phyloP scores from a whole-genome alignment of 2,888 invertebrate genomes.

The Eupithecia abbreviata region DNA sequence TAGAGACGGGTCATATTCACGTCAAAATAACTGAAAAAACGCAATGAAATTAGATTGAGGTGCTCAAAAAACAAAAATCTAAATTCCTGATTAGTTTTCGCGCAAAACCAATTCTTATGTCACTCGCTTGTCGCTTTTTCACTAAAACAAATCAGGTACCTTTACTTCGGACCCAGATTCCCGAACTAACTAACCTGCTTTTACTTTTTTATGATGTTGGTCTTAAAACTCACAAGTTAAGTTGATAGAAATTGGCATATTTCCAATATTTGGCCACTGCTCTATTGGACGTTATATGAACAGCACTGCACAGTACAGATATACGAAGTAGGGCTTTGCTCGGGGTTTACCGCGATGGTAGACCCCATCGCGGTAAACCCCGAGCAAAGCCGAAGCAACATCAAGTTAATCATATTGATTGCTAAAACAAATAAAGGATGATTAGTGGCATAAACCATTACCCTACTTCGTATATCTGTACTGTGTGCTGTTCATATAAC shows the following conservation, averaged over 20 bases:
- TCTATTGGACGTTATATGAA: conserved; percentile 31
- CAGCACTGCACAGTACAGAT: conserved; percentile 26
- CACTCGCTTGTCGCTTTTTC: too few relatives aligned
- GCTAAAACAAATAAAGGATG: conserved; percentile 29
- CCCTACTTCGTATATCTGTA: conserved; percentile 33
- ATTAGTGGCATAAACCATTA: conserved; percentile 33
- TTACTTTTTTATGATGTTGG: too few relatives aligned
- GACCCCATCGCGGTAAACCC: not conserved
- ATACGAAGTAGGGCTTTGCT: conserved; percentile 37
- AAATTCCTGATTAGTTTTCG: too few relatives aligned
- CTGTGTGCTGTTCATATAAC: conserved; percentile 32
- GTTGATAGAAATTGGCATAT: conserved; percentile 67
- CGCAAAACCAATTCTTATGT: too few relatives aligned
- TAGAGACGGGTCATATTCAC: too few relatives aligned
- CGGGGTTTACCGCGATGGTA: too few relatives aligned
- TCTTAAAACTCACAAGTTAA: conserved; percentile 31
- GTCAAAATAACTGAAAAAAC: too few relatives aligned
- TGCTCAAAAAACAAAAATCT: too few relatives aligned
- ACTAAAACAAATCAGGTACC: too few relatives aligned
- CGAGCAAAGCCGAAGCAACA: not conserved
- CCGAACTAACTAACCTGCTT: too few relatives aligned
- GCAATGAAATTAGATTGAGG: too few relatives aligned
- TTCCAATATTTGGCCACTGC: conserved; percentile 27
- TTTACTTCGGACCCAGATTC: too few relatives aligned
- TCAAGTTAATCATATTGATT: conserved; percentile 23